phyloP scores from a whole-genome alignment of 1,140 invertebrate genomes.

The Amphibalanus amphitrite region DNA sequence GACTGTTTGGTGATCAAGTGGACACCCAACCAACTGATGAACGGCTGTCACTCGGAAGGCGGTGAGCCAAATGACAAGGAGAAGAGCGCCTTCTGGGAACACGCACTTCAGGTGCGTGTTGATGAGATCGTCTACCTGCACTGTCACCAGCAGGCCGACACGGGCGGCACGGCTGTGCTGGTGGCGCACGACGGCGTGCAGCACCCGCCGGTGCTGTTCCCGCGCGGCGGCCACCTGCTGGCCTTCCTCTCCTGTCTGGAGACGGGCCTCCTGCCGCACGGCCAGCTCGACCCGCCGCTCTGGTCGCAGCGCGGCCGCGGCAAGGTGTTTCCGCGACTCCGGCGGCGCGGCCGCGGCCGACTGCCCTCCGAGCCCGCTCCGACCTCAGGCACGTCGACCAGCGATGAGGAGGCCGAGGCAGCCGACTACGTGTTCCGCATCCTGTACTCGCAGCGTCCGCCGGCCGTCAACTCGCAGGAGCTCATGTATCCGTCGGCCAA shows the following conservation, averaged over 20 bases:
- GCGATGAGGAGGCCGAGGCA: conserved; percentile 40
- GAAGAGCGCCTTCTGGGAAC: conserved; percentile 63
- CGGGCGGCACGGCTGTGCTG: conserved; percentile 58
- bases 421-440: conserved; percentile 83
- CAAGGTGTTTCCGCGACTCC: conserved; percentile 21
- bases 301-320: conserved; percentile 70
- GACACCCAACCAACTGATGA: conserved; percentile 87
- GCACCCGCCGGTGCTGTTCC: conserved; percentile 78
- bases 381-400: conserved; percentile 17
- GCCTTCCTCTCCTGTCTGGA: conserved; percentile 82
- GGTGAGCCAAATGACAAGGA: conserved; percentile 35
- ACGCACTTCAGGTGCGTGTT: conserved; percentile 68
- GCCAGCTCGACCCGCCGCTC: conserved; percentile 76
- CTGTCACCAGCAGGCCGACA: conserved; percentile 40
- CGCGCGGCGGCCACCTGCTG: conserved; percentile 71
- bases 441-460: conserved; percentile 34
- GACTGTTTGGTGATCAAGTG: conserved; percentile 46
- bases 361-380: background rate
- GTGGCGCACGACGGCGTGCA: conserved; percentile 90
- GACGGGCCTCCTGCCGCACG: conserved; percentile 69
- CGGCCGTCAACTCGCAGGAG: background rate
- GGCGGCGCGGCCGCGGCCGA: background rate
- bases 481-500: background rate
- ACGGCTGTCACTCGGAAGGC: conserved; percentile 48
- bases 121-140: conserved; percentile 87